Evolutionary conservation across 2,113 vertebrate species (phyloP), one percentile per base, ranked within the genome.

Genomic region (Lontra canadensis): DNA sequence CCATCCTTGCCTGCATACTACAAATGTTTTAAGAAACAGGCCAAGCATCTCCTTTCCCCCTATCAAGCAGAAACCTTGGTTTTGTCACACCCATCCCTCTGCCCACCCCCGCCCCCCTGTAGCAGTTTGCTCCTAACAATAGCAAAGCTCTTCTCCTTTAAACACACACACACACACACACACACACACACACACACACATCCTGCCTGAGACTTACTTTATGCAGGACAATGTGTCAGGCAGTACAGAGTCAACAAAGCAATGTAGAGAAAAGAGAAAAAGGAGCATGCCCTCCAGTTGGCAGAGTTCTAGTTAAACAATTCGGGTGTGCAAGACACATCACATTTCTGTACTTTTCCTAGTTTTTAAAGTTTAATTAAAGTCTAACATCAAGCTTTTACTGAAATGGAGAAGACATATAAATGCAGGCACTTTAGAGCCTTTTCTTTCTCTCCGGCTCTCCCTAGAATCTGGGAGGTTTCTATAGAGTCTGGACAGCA

Each of bases 131-230:
- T 86, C 59, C 59, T 76, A 36, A 12, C 6, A 25, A 55, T 18
- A 80, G 7, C 78, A 94, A 92, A 90, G 2, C 17, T 94, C 61
- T 76, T 59, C 52, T 90, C 20, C 21, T 69, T 85, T 34, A 47
- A 49, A 34, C 59, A 81, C 10, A 8, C 34, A 3, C 23, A 20
- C 73, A 7, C 31, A 3, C 23, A 18, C 61, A 31, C 42, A 67
- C 65, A 67, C 31, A 65, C 61, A 34, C 59, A 81, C 10, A 8
- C 34, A 3, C 23, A 65, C 63, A 76, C 7, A 8, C 74, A 49
- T 29, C 7, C 2, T 74, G 26, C 15, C 0, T 3, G 42, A 71
- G 1, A 26, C 31, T 29, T 67, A 10, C 26, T 67, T 87, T 36
- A 26, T 44, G 12, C 7, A 34, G 29, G 44, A 85, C 7, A 20